Base-by-base conservation (phyloP, 2,888 invertebrate genomes). In the Neoascia interrupta region DNA sequence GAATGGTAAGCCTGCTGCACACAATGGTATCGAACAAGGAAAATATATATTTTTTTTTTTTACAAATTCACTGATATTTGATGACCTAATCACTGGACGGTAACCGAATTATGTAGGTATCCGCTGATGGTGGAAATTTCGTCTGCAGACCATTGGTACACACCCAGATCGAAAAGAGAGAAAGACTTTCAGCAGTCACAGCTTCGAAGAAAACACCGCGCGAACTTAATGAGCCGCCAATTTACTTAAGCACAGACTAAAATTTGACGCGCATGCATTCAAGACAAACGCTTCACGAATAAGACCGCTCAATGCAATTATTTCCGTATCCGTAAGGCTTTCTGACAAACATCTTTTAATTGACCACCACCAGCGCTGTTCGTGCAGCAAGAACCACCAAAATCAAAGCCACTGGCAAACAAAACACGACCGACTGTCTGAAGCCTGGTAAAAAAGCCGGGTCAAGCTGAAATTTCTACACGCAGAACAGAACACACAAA, bases 401-500 rank as follows among this genome's bases (percentile, higher is more conserved):
- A 11, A 53, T 43, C n/a, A 45, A 45, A 47, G 2, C n/a, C 31
- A n/a, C 2, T 31, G 31, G 47, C 19, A 19, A 31, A 54, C 41
- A 36, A 36, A 21, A 37, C 6, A 6, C 15, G 13, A 37, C 16
- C 41, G 13, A 26, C 54, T 31, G 5, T 26, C 26, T n/a, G 34
- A 41, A 56, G 31, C 34, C 31, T 8, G n/a, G 43, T n/a, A 58
- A 49, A 21, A 63, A 69, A 53, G 72, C 72, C 72, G 76, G 76
- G 64, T 70, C 64, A 53, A 60, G 45, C 43, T 58, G 28, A 19
- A 68, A 21, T 49, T 73, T 73, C 49, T 31, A 60, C 54, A 69
- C 28, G 15, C n/a, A n/a, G 5, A 66, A 66, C 53, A 66, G 73
- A 66, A 60, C 70, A 76, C 76, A 64, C 76, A 41, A 56, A 79